These are phyloP conservation scores for Lordiphosa andalusiaca DNA, from an alignment of 2,888 invertebrate genomes.

Conservation along the genomic window DNA sequence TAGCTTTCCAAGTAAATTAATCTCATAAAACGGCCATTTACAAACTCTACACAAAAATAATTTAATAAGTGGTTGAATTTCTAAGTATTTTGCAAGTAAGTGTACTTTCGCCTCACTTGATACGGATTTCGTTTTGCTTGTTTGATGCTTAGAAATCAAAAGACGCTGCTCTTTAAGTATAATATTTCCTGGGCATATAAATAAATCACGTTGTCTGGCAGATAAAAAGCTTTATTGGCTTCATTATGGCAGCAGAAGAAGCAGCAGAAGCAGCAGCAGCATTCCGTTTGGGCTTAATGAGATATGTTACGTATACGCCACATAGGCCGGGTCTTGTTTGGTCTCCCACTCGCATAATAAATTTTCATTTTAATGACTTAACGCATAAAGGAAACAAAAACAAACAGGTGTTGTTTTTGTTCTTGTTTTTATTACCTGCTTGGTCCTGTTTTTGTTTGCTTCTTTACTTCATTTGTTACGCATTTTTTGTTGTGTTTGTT, in stretches of 20 bases:
- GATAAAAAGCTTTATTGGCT: conserved; percentile 72
- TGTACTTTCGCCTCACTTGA: too few species aligned
- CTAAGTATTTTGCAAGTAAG: too few species aligned
- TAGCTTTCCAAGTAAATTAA: too few species aligned
- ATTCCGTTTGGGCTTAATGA: conserved; percentile 56
- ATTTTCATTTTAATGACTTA: conserved; percentile 76
- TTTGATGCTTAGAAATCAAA: too few species aligned
- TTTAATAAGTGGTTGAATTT: too few species aligned
- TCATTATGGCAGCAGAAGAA: conserved; percentile 50
- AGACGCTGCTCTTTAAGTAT: conserved; percentile 34
- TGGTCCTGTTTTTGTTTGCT: conserved; percentile 45
- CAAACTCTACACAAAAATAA: too few species aligned
- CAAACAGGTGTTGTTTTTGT: conserved; percentile 58
- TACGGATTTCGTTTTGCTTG: too few species aligned
- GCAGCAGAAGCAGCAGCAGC: conserved; percentile 6
- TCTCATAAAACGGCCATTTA: too few species aligned
- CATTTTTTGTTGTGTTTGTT: conserved; percentile 29
- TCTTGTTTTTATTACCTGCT: conserved; percentile 12
- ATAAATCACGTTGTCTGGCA: conserved; percentile 66
- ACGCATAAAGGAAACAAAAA: conserved; percentile 57
- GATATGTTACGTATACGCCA: conserved; percentile 56
- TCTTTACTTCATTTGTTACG: conserved; percentile 69
- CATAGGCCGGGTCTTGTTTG: not conserved
- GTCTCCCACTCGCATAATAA: conserved; percentile 58
- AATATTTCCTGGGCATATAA: conserved; percentile 59